These are phyloP conservation scores for Biston stratarius DNA, from an alignment of 2,888 invertebrate species.

Conservation along the genomic window DNA sequence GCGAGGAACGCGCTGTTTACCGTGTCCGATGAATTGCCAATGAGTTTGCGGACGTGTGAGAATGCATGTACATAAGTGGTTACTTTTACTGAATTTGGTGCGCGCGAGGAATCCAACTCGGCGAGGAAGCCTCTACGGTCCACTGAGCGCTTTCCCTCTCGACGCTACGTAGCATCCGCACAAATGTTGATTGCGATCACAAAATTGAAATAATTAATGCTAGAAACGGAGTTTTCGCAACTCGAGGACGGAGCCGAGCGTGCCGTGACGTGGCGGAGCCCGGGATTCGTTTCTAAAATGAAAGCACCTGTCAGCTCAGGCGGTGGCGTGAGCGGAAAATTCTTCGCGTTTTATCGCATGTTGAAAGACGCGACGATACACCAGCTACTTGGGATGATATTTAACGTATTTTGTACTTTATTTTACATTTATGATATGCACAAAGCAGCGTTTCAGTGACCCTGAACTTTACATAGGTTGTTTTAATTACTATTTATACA, in stretches of 20 bases:
- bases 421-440: not conserved
- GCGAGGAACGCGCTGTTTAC: slow-evolving; percentile 46
- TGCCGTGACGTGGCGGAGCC: slow-evolving; percentile 55
- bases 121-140: slow-evolving; percentile 71
- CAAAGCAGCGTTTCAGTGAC: slow-evolving; percentile 6
- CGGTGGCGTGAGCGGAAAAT: slow-evolving; percentile 51
- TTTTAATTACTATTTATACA: not conserved
- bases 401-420: not conserved
- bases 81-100: slow-evolving; percentile 66
- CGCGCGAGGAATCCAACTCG: slow-evolving; percentile 51
- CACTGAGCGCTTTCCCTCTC: slow-evolving; percentile 80
- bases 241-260: slow-evolving; percentile 46
- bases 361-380: slow-evolving; percentile 33
- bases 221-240: slow-evolving; percentile 60
- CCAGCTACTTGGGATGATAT: slow-evolving; percentile 15
- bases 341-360: slow-evolving; percentile 48
- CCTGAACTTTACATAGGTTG: slow-evolving; percentile 4
- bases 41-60: slow-evolving; percentile 54
- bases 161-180: slow-evolving; percentile 64
- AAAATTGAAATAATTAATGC: slow-evolving; percentile 60
- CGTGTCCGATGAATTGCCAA: slow-evolving; percentile 53
- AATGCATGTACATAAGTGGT: slow-evolving; percentile 54
- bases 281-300: slow-evolving; percentile 66
- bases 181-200: slow-evolving; percentile 60
- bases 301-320: slow-evolving; percentile 63